Evolutionary conservation across 30 jellyfish, hydroid and myxozoan species (phyloP).

Genomic region (Cassiopea andromeda): DNA sequence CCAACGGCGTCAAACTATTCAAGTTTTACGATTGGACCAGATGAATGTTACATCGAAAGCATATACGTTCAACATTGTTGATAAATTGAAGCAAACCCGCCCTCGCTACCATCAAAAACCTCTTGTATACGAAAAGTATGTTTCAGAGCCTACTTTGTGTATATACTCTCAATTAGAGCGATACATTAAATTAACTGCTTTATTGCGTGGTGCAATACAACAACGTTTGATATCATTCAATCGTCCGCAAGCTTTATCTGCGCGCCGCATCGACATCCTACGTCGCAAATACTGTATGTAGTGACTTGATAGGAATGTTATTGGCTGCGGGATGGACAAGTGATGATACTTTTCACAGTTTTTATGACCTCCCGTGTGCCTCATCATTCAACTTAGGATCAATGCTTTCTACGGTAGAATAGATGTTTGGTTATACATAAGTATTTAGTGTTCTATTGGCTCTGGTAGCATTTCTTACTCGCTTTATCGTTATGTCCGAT

Average conservation of each 20-base stretch:
- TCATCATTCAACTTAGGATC: background rate
- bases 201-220: background rate
- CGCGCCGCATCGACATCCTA: conserved; percentile 45
- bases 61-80: conserved; percentile 3
- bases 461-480: background rate
- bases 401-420: background rate
- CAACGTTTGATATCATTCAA: conserved; percentile 13
- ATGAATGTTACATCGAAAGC: conserved; percentile 17
- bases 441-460: background rate
- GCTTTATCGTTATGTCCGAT: background rate
- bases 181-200: conserved; percentile 6
- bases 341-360: conserved; percentile 24
- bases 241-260: conserved; percentile 39
- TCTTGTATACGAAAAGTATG: conserved; percentile 4
- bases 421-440: background rate
- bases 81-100: conserved; percentile 14
- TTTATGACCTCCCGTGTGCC: conserved; percentile 21
- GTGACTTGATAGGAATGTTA: background rate
- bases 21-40: conserved; percentile 6
- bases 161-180: background rate
- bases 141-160: conserved; percentile 38
- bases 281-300: background rate
- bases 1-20: conserved; percentile 43
- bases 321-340: conserved; percentile 37
- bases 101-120: conserved; percentile 49